A percentile compares a stretch with the other conserved stretches of the same genome.
phyloP scores from a whole-genome alignment of 1,140 invertebrate genomes.

The Lerema accius region DNA sequence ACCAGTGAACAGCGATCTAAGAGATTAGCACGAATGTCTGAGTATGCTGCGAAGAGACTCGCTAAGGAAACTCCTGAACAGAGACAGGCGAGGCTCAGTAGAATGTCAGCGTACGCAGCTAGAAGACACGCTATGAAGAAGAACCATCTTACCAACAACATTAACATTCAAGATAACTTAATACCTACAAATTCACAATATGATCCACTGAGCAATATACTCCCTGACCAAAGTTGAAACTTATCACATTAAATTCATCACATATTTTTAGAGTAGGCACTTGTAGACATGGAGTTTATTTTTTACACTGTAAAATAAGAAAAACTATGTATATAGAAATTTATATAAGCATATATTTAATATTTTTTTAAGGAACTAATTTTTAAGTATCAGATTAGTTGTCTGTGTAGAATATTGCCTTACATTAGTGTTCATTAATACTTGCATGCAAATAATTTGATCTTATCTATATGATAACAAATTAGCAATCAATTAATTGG shows the following conservation, averaged over 20 bases:
- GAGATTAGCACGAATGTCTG: slow-evolving; percentile 82
- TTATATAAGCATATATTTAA: slow-evolving; percentile 12
- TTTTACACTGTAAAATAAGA: slow-evolving; percentile 17
- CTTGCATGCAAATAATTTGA: slow-evolving; percentile 9
- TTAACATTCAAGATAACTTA: slow-evolving; percentile 14
- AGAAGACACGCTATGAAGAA: slow-evolving; percentile 66
- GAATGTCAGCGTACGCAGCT: slow-evolving; percentile 82
- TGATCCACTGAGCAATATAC: slow-evolving; percentile 4
- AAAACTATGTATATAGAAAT: slow-evolving; percentile 10
- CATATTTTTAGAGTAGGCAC: slow-evolving; percentile 12
- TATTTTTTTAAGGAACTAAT: slow-evolving; percentile 14
- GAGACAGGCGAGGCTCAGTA: slow-evolving; percentile 73
- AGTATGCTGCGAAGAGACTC: slow-evolving; percentile 71
- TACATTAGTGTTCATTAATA: slow-evolving; percentile 16
- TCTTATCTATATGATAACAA: slow-evolving; percentile 1
- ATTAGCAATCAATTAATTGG: slow-evolving; percentile 6
- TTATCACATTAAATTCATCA: slow-evolving; percentile 18
- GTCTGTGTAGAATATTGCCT: slow-evolving; percentile 1
- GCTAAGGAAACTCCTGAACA: slow-evolving; percentile 82
- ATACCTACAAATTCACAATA: slow-evolving; percentile 14
- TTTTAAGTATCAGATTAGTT: slow-evolving; percentile 3
- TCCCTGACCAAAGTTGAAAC: slow-evolving; percentile 39
- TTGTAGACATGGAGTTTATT: slow-evolving; percentile 17
- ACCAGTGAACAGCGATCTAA: slow-evolving; percentile 78
- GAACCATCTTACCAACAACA: slow-evolving; percentile 16